Base-by-base conservation (phyloP, 2,797 vertebrate species). In the Spatula clypeata region DNA sequence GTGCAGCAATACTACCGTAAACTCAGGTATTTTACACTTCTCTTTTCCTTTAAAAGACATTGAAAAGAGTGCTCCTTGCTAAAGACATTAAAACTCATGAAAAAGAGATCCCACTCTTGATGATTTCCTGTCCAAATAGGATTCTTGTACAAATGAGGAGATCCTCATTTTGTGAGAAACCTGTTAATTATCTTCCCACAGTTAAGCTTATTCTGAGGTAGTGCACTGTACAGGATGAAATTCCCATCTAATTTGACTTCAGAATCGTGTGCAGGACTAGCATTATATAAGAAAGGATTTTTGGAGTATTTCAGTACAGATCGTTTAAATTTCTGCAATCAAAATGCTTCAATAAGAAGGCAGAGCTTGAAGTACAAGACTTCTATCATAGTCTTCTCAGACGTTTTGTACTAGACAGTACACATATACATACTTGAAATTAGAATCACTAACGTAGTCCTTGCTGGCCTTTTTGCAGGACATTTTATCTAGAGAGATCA, bases 401-500 rank as follows among this genome's bases (percentile, higher is more conserved):
- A 29, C 61, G 42, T 65, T 84, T 81, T 61, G 31, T 57, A 34
- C 20, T 66, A 26, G 17, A 38, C 21, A 31, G 7, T 24, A 7
- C 32, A 36, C 16, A 5, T 18, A 29, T 15, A 34, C 42, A 44
- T 87, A 62, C 66, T 79, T 84, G 66, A 93, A 84, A 64, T 38
- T 20, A 40, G 38, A 65, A 26, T 71, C 51, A 61, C 19, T 27
- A 62, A 17, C 51, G 17, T 11, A 32, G 32, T 49, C 74, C 61
- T 84, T 90, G 49, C 55, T 88, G 86, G 27, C 38, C 76, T 94
- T 96, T 81, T 97, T 94, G 61, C 97, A 99, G 99, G 97, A 99
- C 99, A 3, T 99, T 99, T 98, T 99, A 99, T 98, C 98, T 99
- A 96, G 99, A 99, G 93, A 99, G 99, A 94, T 99, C 99, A n/a